These are phyloP conservation scores for Autographa gamma DNA, from an alignment of 2,888 invertebrate genomes.

Conservation along the genomic window DNA sequence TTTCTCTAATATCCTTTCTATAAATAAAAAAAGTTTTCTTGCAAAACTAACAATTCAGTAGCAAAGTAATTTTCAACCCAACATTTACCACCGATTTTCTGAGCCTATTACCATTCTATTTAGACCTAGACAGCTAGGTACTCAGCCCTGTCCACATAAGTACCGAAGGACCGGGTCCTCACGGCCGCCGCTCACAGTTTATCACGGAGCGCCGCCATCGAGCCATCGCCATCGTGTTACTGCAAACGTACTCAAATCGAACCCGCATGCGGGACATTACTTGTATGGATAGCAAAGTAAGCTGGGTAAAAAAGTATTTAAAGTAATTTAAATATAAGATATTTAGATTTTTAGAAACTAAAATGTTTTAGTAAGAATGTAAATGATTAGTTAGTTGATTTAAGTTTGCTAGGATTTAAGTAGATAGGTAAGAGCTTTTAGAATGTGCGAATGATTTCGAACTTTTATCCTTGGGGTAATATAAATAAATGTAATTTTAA, in stretches of 20 bases:
- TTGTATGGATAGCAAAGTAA: constrained; percentile 46
- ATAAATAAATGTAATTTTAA: too few relatives aligned
- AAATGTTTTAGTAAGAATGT: too few relatives aligned
- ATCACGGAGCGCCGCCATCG: constrained; percentile 17
- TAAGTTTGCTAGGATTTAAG: too few relatives aligned
- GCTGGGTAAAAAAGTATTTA: background rate
- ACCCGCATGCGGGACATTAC: constrained; percentile 59
- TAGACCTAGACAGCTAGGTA: background rate
- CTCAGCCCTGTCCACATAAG: background rate
- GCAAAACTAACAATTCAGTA: background rate
- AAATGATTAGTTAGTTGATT: too few relatives aligned
- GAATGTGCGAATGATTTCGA: too few relatives aligned
- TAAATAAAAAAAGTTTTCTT: too few relatives aligned
- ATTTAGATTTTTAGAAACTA: too few relatives aligned
- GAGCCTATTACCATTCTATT: background rate
- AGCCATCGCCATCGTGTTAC: background rate
- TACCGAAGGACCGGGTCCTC: constrained; percentile 8
- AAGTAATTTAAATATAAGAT: background rate
- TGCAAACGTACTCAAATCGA: constrained; percentile 45
- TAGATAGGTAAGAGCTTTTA: too few relatives aligned
- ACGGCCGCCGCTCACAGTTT: constrained; percentile 38
- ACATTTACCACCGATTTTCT: background rate
- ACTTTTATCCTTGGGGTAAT: too few relatives aligned
- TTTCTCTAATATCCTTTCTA: too few relatives aligned
- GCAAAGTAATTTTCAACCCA: background rate